These are phyloP conservation scores for Numenius arquata DNA, from an alignment of 2,113 vertebrate genomes.

Conservation along the genomic window DNA sequence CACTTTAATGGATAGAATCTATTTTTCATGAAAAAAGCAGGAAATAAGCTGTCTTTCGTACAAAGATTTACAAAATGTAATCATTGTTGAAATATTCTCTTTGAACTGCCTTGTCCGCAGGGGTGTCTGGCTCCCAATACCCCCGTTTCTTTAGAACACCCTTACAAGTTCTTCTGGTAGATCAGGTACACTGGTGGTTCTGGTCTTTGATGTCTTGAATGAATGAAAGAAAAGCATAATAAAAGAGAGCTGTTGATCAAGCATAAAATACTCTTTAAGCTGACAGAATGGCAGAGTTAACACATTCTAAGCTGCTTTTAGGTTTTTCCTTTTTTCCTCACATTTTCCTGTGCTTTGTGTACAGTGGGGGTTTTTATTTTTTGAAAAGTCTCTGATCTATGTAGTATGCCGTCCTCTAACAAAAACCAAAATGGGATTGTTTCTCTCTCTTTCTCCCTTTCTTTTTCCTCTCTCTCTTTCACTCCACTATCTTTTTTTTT, in stretches of 20 bases:
- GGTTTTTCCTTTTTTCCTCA: slow-evolving; percentile 74
- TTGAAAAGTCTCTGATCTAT: slow-evolving; percentile 85
- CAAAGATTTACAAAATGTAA: slow-evolving; percentile 91
- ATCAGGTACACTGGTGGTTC: slow-evolving; percentile 84
- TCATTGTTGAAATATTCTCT: slow-evolving; percentile 88
- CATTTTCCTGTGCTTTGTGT: slow-evolving; percentile 88
- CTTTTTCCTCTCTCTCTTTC: slow-evolving; percentile 59
- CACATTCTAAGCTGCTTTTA: slow-evolving; percentile 89
- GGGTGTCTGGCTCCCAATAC: slow-evolving; percentile 83
- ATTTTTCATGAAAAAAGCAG: slow-evolving; percentile 84
- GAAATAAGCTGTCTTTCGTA: slow-evolving; percentile 80
- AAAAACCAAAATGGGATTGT: slow-evolving; percentile 82
- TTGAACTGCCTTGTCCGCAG: slow-evolving; percentile 85
- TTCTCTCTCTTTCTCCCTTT: slow-evolving; percentile 73
- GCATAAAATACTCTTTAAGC: slow-evolving; percentile 90
- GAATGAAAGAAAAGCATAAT: slow-evolving; percentile 88
- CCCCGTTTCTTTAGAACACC: slow-evolving; percentile 82
- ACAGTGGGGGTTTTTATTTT: slow-evolving; percentile 84
- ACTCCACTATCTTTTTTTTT: slow-evolving; percentile 23
- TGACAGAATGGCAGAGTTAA: slow-evolving; percentile 88
- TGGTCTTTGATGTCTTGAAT: slow-evolving; percentile 85
- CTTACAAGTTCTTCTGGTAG: slow-evolving; percentile 80
- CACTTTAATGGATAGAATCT: slow-evolving; percentile 82
- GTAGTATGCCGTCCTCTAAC: slow-evolving; percentile 81
- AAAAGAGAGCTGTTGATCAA: slow-evolving; percentile 89